Conservation (phyloP, 2,797 vertebrate species). For the Lacerta agilis region DNA sequence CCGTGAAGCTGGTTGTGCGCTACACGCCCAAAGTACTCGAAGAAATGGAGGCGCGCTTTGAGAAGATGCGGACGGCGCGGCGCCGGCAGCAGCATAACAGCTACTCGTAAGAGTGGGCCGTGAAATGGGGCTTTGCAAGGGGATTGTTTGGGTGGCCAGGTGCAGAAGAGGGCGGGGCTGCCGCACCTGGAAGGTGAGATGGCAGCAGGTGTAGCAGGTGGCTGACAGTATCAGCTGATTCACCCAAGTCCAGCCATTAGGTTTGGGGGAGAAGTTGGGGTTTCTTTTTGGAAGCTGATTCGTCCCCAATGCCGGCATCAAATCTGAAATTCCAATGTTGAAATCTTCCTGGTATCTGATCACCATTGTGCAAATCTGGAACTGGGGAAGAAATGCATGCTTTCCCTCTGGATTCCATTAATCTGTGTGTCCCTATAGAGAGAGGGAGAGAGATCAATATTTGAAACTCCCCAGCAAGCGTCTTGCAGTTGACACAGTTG, state of each 20-base stretch:
- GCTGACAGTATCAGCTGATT: not conserved
- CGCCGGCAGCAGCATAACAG: slow-evolving; percentile 92
- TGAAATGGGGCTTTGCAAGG: not conserved
- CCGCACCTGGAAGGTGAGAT: not conserved
- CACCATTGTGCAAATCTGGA: not conserved
- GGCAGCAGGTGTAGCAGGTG: not conserved
- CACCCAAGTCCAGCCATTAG: not conserved
- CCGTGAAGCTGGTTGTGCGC: slow-evolving; percentile 90
- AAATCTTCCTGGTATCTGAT: not conserved
- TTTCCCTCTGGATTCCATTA: not conserved
- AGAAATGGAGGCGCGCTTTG: slow-evolving; percentile 94
- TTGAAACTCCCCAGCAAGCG: not conserved
- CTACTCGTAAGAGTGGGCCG: slow-evolving; percentile 84
- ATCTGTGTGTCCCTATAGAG: not conserved
- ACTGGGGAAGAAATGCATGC: not conserved
- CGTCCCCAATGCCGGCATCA: no score
- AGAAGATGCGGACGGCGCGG: slow-evolving; percentile 93
- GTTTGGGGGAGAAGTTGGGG: not conserved
- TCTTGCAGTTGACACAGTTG: not conserved
- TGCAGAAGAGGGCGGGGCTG: not conserved
- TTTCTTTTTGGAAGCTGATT: not conserved
- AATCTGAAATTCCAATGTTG: not conserved
- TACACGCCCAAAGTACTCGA: slow-evolving; percentile 93
- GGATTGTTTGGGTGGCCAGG: not conserved
- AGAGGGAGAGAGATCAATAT: not conserved